A percentile compares a stretch with the other conserved stretches of the same genome.
These are phyloP conservation scores for Sebastes hubbsi DNA, from an alignment of 2,797 vertebrate genomes.

Conservation along the genomic window DNA sequence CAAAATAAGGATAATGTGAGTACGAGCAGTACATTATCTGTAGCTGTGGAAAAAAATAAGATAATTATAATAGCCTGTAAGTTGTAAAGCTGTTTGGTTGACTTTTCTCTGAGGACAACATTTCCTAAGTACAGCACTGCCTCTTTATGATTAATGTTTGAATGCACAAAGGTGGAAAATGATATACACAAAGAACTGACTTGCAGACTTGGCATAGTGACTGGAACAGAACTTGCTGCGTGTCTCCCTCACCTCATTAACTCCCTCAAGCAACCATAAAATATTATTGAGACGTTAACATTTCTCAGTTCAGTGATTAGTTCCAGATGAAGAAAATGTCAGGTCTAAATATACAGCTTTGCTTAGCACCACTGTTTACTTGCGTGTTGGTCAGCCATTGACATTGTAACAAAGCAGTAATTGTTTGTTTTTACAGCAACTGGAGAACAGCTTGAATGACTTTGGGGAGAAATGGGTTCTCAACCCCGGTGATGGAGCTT, in stretches of 20 bases:
- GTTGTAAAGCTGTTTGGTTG: constrained; percentile 1
- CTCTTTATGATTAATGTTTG: constrained; percentile 36
- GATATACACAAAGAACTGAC: constrained; percentile 6
- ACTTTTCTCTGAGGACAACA: constrained; percentile 6
- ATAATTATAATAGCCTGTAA: not conserved
- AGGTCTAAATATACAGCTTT: constrained; percentile 30
- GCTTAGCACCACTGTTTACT: constrained; percentile 31
- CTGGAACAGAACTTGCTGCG: constrained; percentile 28
- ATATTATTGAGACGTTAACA: constrained; percentile 56
- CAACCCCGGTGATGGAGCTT: constrained; percentile 97
- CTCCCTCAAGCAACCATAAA: constrained; percentile 52
- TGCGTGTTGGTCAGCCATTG: constrained; percentile 15
- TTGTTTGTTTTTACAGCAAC: constrained; percentile 86
- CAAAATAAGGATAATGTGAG: not conserved
- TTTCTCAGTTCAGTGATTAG: constrained; percentile 57
- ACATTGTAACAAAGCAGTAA: constrained; percentile 19
- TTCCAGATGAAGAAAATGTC: constrained; percentile 61
- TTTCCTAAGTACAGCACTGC: constrained; percentile 1
- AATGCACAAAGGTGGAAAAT: constrained; percentile 31
- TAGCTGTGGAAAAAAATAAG: not conserved
- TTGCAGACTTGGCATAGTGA: constrained; percentile 17
- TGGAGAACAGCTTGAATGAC: constrained; percentile 95
- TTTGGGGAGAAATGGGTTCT: constrained; percentile 97
- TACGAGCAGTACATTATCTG: not conserved
- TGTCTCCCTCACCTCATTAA: constrained; percentile 60